Conservation (phyloP, 2,797 vertebrate species). For the Bryconaethiops microstoma region DNA sequence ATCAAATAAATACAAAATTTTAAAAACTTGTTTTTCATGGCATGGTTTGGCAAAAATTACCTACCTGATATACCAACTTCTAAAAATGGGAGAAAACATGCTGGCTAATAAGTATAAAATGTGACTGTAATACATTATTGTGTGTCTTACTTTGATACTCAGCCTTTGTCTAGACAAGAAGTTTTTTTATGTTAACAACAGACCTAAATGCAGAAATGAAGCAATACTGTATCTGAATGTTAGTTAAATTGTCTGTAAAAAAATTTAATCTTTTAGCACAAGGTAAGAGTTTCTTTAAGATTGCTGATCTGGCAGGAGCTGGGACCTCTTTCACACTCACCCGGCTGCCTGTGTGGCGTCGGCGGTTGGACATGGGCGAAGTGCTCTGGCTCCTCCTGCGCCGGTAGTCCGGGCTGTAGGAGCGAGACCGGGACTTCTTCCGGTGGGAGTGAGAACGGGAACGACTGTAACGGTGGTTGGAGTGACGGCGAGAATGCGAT, state of each 20-base stretch:
- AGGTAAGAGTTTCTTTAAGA: background rate
- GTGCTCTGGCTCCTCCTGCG: constrained; percentile 87
- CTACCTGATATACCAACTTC: background rate
- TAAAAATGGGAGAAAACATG: background rate
- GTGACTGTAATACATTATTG: no score
- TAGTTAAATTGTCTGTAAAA: background rate
- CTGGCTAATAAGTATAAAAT: background rate
- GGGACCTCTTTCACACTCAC: constrained; percentile 72
- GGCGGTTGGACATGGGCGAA: constrained; percentile 89
- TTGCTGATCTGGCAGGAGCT: background rate
- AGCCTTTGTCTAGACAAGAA: background rate
- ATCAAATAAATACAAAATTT: no score
- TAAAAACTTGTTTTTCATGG: no score
- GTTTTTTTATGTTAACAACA: background rate
- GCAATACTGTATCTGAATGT: no score
- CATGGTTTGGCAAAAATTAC: background rate
- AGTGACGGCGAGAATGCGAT: constrained; percentile 87
- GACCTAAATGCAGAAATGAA: background rate
- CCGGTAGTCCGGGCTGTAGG: constrained; percentile 86
- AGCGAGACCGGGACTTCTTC: constrained; percentile 88
- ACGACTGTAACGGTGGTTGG: constrained; percentile 84
- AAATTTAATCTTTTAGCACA: background rate
- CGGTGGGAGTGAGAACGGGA: constrained; percentile 87
- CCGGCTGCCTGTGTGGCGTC: constrained; percentile 86
- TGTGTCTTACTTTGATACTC: background rate